phyloP scores from a whole-genome alignment of 1,140 invertebrate species.

The Solenopsis invicta region DNA sequence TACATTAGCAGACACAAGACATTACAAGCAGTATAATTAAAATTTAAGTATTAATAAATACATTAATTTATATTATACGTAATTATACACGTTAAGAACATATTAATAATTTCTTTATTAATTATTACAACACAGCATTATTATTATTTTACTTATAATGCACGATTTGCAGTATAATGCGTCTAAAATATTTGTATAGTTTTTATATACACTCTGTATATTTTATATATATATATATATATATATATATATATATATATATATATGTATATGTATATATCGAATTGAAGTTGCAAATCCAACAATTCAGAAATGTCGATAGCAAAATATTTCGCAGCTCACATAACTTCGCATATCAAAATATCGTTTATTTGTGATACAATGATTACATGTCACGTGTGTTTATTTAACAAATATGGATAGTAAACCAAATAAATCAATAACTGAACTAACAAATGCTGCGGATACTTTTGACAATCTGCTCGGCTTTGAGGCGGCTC shows the following conservation, averaged over 20 bases:
- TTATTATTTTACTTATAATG: not conserved
- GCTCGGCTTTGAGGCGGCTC: not conserved
- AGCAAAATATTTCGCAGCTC: not conserved
- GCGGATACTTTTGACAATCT: not conserved
- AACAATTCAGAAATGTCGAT: slow-evolving; percentile 16
- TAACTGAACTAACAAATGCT: slow-evolving; percentile 11
- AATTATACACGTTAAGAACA: not conserved
- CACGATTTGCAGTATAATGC: not conserved
- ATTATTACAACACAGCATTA: not conserved
- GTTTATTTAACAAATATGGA: slow-evolving; percentile 12
- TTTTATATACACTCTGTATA: not conserved
- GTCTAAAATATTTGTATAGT: not conserved
- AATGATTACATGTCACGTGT: not conserved
- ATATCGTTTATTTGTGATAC: slow-evolving; percentile 15
- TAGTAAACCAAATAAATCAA: slow-evolving; percentile 12
- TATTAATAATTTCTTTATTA: not conserved
- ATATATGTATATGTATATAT: not conserved
- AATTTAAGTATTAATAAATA: not conserved
- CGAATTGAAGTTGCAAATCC: slow-evolving; percentile 36
- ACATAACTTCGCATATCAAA: slow-evolving; percentile 7
- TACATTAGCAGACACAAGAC: not conserved
- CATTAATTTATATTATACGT: no score
- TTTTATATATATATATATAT: not conserved
- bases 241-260: not conserved
- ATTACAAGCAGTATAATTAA: not conserved